Conservation (phyloP, 1,140 invertebrate genomes). For the Drosophila simulans region DNA sequence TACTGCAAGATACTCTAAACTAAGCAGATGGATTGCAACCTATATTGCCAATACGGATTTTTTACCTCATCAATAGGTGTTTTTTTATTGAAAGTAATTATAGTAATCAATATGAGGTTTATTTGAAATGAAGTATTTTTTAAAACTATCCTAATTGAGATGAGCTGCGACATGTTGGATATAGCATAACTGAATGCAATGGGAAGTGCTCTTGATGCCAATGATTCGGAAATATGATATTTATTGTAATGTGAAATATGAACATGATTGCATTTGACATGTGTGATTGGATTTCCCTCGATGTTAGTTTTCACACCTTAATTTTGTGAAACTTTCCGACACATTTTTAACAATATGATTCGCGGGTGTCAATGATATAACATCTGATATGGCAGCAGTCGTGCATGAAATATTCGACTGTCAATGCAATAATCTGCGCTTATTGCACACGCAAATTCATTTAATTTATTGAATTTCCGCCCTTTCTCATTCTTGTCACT, state of each 20-base stretch:
- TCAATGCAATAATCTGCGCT: conserved; percentile 11
- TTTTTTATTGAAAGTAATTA: too few relatives aligned
- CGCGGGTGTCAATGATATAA: conserved; percentile 17
- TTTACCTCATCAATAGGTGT: too few relatives aligned
- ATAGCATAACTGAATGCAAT: too few relatives aligned
- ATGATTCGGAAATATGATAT: too few relatives aligned
- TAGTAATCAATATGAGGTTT: too few relatives aligned
- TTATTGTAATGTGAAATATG: neutral
- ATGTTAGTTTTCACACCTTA: conserved; percentile 9
- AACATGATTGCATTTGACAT: neutral
- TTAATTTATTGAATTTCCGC: conserved; percentile 50
- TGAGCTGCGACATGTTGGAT: too few relatives aligned
- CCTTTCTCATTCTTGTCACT: neutral
- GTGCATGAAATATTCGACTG: conserved; percentile 25
- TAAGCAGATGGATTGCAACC: neutral
- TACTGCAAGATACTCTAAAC: neutral
- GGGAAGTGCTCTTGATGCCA: too few relatives aligned
- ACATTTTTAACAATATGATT: conserved; percentile 4
- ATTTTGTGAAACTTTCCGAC: neutral
- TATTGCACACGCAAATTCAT: conserved; percentile 40
- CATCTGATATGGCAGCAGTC: conserved; percentile 9
- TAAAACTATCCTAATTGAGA: too few relatives aligned
- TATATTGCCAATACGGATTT: neutral
- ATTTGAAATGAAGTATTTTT: too few relatives aligned
- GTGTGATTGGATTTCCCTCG: neutral